Percentiles rank a stretch among this genome's conserved stretches.
Conservation (phyloP, 2,113 vertebrate genomes). For the Bubalus kerabau region DNA sequence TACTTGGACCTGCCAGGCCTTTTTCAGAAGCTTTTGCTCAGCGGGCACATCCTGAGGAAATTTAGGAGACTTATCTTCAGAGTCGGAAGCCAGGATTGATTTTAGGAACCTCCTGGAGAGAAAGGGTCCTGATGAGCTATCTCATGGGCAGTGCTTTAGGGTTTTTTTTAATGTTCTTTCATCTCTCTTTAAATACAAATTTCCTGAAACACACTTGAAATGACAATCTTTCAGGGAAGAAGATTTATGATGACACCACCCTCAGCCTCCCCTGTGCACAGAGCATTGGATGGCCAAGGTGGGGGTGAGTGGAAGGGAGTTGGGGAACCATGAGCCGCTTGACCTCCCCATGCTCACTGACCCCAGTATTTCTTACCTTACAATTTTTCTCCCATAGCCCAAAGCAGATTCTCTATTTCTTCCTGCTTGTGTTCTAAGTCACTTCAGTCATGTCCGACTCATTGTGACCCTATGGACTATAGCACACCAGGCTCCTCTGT, state of each 20-base stretch:
- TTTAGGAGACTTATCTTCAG: slow-evolving; percentile 34
- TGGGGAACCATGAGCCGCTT: not conserved
- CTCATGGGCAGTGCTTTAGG: not conserved
- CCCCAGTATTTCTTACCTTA: not conserved
- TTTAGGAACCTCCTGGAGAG: not conserved
- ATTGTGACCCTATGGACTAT: not conserved
- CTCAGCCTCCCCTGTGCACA: not conserved
- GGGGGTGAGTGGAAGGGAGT: accelerated
- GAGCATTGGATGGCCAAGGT: no score
- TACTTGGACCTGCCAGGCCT: not conserved
- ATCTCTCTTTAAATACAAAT: not conserved
- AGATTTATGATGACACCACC: not conserved
- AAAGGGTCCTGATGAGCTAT: not conserved
- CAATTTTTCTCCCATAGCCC: not conserved
- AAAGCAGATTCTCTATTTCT: not conserved
- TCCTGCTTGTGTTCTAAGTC: not conserved
- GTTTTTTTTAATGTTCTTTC: not conserved
- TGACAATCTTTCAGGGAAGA: not conserved
- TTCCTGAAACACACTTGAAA: not conserved
- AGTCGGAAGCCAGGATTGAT: not conserved
- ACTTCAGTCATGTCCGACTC: not conserved
- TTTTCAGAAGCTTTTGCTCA: not conserved
- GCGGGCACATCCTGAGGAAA: slow-evolving; percentile 39
- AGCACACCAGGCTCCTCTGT: not conserved
- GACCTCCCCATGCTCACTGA: not conserved